phyloP scores from a whole-genome alignment of 2,113 vertebrate genomes.

The Dasyornis broadbenti region DNA sequence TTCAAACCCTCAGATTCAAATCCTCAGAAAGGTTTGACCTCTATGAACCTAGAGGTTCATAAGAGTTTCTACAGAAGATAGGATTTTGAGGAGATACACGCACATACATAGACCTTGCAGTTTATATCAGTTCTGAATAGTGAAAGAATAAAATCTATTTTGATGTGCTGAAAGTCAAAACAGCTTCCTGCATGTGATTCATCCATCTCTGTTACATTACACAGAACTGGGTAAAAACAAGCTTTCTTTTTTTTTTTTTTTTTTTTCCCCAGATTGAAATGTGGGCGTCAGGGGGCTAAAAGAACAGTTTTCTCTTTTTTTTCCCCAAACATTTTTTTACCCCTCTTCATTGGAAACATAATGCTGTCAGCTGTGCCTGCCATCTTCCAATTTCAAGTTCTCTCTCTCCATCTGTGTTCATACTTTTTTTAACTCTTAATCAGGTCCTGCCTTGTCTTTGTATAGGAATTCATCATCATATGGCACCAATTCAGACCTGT shows the following conservation, averaged over 20 bases:
- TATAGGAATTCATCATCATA: slow-evolving; percentile 74
- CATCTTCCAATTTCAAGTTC: slow-evolving; percentile 51
- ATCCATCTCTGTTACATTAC: not conserved
- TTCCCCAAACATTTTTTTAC: not conserved
- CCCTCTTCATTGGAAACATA: slow-evolving; percentile 22
- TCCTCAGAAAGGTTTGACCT: not conserved
- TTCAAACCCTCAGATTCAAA: not conserved
- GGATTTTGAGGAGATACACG: not conserved
- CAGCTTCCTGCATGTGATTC: not conserved
- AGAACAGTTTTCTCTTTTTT: slow-evolving; percentile 47
- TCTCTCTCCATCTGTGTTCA: slow-evolving; percentile 65
- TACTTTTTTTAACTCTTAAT: slow-evolving; percentile 65
- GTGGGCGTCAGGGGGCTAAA: slow-evolving; percentile 49
- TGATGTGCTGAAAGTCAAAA: slow-evolving; percentile 49
- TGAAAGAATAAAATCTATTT: slow-evolving; percentile 13
- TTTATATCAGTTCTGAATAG: not conserved
- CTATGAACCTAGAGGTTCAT: not conserved
- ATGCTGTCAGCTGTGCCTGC: slow-evolving; percentile 37
- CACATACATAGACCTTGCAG: not conserved
- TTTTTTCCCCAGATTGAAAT: slow-evolving; percentile 29
- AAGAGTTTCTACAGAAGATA: not conserved
- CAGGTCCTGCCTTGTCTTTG: slow-evolving; percentile 72
- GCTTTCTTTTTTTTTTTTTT: not conserved
- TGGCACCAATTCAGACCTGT: slow-evolving; percentile 76
- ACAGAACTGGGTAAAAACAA: not conserved